Evolutionary conservation across 2,888 invertebrate species (phyloP), one percentile per base, ranked within the genome.

Genomic region (Drosophila kanekoi): DNA sequence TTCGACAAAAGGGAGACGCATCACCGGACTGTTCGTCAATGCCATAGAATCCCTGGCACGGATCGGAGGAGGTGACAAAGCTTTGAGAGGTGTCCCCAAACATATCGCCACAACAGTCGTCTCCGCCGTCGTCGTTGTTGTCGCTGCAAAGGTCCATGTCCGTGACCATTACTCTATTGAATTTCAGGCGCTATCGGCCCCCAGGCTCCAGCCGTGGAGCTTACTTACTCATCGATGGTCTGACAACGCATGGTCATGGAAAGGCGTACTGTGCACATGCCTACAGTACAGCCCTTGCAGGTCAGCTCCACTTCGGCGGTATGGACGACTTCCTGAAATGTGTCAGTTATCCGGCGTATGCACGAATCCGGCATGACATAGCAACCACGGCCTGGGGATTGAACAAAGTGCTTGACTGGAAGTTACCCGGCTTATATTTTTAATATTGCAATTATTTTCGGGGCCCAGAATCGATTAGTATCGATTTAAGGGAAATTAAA

Each of bases 231-330:
- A 51, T 72, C 67, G n/a, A 78, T 11, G 47, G 13, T 20, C 44
- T 51, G 79, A 47, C 83, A 79, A 14, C 63, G 48, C 79, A 74
- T 73, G 18, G 5, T 41, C 64, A 80, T 63, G 45, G 66, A 47
- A 9, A 80, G 69, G 18, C 70, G 70, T 18, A 79, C 41, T 4
- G 57, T 68, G 45, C 56, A 48, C 48, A 79, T 57, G 64, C 79
- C 86, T 38, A 83, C 85, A 8, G 87, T 87, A 40, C 81, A 77
- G 20, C 83, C 86, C 16, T 72, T 72, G 57, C 84, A 77, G 58
- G 71, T 75, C 45, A 85, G 75, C 59, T 87, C 86, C 16, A 87
- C 77, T 16, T 79, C 63, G 44, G 66, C 73, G 0, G 81, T 77
- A 23, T 85, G 77, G 0, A 72, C 51, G 6, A 75, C 60, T 28